Evolutionary conservation across 37 sponge, comb jelly and placozoan genomes (phyloP).

Genomic region (Ephydatia muelleri): DNA sequence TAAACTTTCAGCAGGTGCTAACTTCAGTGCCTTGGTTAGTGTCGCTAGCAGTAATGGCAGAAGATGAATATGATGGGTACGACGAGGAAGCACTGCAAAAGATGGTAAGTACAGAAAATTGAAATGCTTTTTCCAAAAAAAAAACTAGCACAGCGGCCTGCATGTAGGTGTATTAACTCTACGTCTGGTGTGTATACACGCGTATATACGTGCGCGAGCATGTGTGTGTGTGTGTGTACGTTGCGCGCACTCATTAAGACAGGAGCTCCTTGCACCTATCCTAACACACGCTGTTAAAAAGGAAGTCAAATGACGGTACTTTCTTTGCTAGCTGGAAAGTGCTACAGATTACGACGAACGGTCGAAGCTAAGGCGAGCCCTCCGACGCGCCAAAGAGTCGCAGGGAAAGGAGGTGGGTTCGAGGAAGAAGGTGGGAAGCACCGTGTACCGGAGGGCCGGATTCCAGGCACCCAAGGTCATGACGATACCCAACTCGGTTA

Average conservation of each 20-base stretch:
- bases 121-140: too few relatives aligned
- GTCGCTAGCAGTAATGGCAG: conserved; percentile 6
- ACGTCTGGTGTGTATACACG: too few relatives aligned
- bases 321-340: conserved; percentile 70
- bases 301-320: too few relatives aligned
- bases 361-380: conserved; percentile 49
- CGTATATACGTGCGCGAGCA: too few relatives aligned
- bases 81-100: conserved; percentile 38
- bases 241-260: too few relatives aligned
- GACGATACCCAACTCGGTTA: conserved; percentile 68
- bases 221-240: too few relatives aligned
- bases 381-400: conserved; percentile 56
- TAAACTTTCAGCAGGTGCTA: too few relatives aligned
- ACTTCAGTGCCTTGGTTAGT: too few relatives aligned
- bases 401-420: not conserved
- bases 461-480: conserved; percentile 54
- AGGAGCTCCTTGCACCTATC: too few relatives aligned
- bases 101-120: conserved; percentile 32
- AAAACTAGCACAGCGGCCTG: too few relatives aligned
- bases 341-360: conserved; percentile 72
- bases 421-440: conserved; percentile 31
- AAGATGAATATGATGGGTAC: conserved; percentile 33
- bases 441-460: conserved; percentile 66
- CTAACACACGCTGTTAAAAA: too few relatives aligned
- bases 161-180: too few relatives aligned